Evolutionary conservation across 1,140 invertebrate species (phyloP).

Genomic region (Antheraea pernyi): DNA sequence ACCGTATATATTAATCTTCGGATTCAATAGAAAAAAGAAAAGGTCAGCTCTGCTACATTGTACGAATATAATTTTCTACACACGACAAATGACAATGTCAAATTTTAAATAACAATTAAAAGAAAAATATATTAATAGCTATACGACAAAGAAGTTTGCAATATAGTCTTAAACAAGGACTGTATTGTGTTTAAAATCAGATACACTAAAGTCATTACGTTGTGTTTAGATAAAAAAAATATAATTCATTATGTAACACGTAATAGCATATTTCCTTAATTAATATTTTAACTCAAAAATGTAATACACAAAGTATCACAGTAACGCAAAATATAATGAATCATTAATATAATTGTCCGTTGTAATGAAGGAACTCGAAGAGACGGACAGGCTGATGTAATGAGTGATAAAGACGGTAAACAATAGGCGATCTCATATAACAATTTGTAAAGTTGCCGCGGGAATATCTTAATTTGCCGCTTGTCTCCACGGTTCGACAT

Average conservation of each 20-base stretch:
- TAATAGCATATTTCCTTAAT: background rate
- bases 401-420: constrained; percentile 41
- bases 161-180: no score
- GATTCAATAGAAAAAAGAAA: no score
- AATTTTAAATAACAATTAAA: no score
- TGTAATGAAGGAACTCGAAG: constrained; percentile 48
- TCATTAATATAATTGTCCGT: background rate
- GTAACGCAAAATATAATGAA: constrained; percentile 2
- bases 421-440: constrained; percentile 58
- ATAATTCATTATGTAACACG: background rate
- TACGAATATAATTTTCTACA: no score
- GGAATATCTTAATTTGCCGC: constrained; percentile 61
- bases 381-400: constrained; percentile 26
- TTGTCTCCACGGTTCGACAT: constrained; percentile 53
- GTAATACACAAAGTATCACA: background rate
- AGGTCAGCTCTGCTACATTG: no score
- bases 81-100: no score
- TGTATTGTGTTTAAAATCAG: no score
- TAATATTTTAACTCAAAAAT: background rate
- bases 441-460: constrained; percentile 67
- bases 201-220: no score
- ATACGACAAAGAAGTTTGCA: no score
- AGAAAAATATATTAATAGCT: no score
- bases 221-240: no score
- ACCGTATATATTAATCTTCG: no score